Percentiles rank a stretch among this genome's conserved stretches.
Evolutionary conservation across 2,797 vertebrate species (phyloP).

Genomic region (Euthynnus affinis): DNA sequence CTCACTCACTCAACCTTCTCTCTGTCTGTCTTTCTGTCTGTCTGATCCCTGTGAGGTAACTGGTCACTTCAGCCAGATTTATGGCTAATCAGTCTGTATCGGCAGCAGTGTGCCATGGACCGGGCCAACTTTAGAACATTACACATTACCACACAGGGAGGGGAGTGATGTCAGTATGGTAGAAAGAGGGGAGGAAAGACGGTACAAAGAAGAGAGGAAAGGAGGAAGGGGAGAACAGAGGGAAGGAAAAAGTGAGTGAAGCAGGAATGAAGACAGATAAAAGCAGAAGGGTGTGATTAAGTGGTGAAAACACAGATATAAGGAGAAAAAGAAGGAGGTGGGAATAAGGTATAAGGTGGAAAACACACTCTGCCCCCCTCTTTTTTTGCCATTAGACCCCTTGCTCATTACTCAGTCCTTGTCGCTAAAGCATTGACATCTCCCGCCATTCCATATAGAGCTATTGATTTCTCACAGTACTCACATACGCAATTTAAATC

Average conservation of each 20-base stretch:
- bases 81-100: slow-evolving; percentile 93
- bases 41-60: slow-evolving; percentile 89
- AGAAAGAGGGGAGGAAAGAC: slow-evolving; percentile 36
- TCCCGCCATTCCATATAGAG: slow-evolving; percentile 76
- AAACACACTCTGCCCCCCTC: slow-evolving; percentile 47
- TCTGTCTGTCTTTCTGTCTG: slow-evolving; percentile 83
- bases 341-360: slow-evolving; percentile 11
- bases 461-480: slow-evolving; percentile 76
- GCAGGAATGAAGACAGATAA: slow-evolving; percentile 16
- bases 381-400: slow-evolving; percentile 66
- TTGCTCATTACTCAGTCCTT: slow-evolving; percentile 77
- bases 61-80: slow-evolving; percentile 88
- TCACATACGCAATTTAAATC: slow-evolving; percentile 74
- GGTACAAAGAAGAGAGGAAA: slow-evolving; percentile 50
- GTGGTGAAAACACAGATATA: slow-evolving; percentile 2
- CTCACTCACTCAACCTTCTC: slow-evolving; percentile 60
- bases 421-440: slow-evolving; percentile 75
- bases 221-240: not conserved
- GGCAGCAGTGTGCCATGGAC: slow-evolving; percentile 79
- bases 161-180: slow-evolving; percentile 72
- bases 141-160: slow-evolving; percentile 78
- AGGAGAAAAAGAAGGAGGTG: slow-evolving; percentile 6
- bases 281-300: not conserved
- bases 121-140: slow-evolving; percentile 86
- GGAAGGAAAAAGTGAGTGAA: slow-evolving; percentile 13